Evolutionary conservation across 2,113 vertebrate species (phyloP).

Genomic region (Calonectris borealis): DNA sequence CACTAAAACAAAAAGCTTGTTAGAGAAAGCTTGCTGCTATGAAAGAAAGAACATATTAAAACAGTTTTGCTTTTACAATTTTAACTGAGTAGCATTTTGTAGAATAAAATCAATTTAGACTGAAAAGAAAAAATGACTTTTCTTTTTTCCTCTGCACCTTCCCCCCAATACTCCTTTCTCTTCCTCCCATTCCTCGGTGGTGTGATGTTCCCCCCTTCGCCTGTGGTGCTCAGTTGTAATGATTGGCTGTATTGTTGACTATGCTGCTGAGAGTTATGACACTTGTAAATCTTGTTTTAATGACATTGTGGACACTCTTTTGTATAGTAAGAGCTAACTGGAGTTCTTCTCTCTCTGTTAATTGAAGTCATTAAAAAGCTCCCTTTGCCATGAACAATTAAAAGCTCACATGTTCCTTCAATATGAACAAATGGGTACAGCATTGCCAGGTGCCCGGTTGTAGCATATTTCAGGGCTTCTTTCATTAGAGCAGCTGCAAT

Average conservation of each 20-base stretch:
- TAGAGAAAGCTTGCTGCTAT: constrained; percentile 82
- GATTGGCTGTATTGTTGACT: constrained; percentile 67
- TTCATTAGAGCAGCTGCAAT: constrained; percentile 1
- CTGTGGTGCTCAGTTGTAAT: constrained; percentile 63
- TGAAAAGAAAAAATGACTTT: constrained; percentile 66
- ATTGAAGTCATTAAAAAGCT: constrained; percentile 73
- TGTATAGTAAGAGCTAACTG: constrained; percentile 71
- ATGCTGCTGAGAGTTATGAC: constrained; percentile 64
- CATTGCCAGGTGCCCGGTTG: neutral
- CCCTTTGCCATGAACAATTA: constrained; percentile 66
- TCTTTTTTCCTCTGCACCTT: constrained; percentile 53
- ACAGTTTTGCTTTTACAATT: constrained; percentile 74
- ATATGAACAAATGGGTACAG: constrained; percentile 7
- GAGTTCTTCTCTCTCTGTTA: constrained; percentile 66
- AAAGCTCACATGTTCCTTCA: constrained; percentile 61
- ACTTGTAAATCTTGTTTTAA: constrained; percentile 72
- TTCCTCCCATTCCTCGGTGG: neutral
- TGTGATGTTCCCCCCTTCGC: constrained; percentile 36
- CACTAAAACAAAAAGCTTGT: constrained; percentile 81
- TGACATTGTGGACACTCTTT: constrained; percentile 67
- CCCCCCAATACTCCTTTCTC: neutral
- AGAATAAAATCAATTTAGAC: constrained; percentile 79
- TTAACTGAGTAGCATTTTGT: constrained; percentile 77
- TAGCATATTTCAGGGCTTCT: neutral
- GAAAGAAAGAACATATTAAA: constrained; percentile 74